These are phyloP conservation scores for Cololabis saira DNA, from an alignment of 2,113 vertebrate genomes.

Conservation along the genomic window DNA sequence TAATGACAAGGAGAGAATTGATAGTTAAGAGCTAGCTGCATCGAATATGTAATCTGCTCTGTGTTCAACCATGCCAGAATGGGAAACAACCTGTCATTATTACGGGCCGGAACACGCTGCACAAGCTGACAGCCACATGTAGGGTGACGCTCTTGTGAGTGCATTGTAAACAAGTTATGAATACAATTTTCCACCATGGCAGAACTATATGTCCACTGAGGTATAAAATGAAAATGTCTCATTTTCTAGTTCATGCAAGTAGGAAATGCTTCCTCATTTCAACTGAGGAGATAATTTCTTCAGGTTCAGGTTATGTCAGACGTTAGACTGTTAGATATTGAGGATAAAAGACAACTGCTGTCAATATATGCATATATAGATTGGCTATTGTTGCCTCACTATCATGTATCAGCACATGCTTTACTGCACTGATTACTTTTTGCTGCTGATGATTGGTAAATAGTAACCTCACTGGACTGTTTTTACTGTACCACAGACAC, in stretches of 20 bases:
- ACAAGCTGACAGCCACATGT: conserved; percentile 47
- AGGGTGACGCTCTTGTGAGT: conserved; percentile 37
- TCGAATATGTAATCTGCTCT: conserved; percentile 54
- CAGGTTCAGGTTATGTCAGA: conserved; percentile 22
- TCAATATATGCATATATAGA: too few species aligned
- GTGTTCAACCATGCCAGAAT: conserved; percentile 39
- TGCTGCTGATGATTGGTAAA: not conserved
- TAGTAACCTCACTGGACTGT: conserved; percentile 29
- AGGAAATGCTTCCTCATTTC: conserved; percentile 36
- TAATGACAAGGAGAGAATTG: conserved; percentile 34
- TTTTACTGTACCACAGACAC: conserved; percentile 21
- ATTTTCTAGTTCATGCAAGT: conserved; percentile 51
- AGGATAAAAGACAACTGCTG: conserved; percentile 33
- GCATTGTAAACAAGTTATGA: conserved; percentile 67
- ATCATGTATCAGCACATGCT: too few species aligned
- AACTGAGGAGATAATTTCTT: conserved; percentile 24
- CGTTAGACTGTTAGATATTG: conserved; percentile 20
- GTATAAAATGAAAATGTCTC: conserved; percentile 73
- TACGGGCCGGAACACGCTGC: conserved; percentile 33
- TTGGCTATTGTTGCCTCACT: too few species aligned
- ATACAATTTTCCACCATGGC: conserved; percentile 64
- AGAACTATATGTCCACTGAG: conserved; percentile 57
- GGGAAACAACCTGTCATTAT: conserved; percentile 66
- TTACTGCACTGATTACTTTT: too few species aligned
- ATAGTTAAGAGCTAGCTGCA: conserved; percentile 44